A percentile compares a stretch with the other conserved stretches of the same genome.
phyloP scores from a whole-genome alignment of 2,113 vertebrate genomes.

The Hirundichthys speculiger region DNA sequence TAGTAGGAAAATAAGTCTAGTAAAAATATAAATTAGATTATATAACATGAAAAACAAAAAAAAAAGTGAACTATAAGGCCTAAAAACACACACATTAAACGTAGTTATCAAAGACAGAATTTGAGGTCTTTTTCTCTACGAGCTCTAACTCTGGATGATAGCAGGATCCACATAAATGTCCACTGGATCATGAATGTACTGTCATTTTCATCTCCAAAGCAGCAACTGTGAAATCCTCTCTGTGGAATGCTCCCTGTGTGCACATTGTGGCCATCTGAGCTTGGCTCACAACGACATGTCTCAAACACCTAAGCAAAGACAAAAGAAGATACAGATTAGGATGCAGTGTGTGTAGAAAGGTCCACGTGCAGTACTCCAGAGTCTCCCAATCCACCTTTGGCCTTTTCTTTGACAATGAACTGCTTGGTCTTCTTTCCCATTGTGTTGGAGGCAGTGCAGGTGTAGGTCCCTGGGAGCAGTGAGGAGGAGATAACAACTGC shows the following conservation, averaged over 20 bases:
- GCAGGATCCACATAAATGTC: constrained; percentile 52
- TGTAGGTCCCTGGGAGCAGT: constrained; percentile 73
- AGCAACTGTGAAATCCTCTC: constrained; percentile 37
- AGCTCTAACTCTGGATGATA: constrained; percentile 39
- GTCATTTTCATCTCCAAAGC: constrained; percentile 23
- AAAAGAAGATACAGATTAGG: constrained; percentile 36
- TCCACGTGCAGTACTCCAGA: background rate
- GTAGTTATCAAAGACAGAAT: constrained; percentile 31
- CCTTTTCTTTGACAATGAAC: constrained; percentile 70
- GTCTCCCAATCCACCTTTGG: constrained; percentile 57
- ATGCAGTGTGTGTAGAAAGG: background rate
- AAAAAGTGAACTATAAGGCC: constrained; percentile 10
- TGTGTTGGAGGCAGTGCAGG: constrained; percentile 74
- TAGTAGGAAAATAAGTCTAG: constrained; percentile 36
- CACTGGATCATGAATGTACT: constrained; percentile 31
- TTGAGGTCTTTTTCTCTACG: constrained; percentile 25
- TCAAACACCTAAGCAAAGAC: constrained; percentile 58
- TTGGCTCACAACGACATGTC: constrained; percentile 6
- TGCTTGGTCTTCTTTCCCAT: constrained; percentile 76
- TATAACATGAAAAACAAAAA: constrained; percentile 23
- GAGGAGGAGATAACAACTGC: constrained; percentile 63
- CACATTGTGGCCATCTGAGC: constrained; percentile 27
- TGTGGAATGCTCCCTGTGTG: constrained; percentile 15
- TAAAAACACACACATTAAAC: constrained; percentile 37
- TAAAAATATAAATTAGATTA: constrained; percentile 57